These are phyloP conservation scores for Psephotus haematonotus DNA, from an alignment of 2,113 vertebrate genomes.

Conservation along the genomic window DNA sequence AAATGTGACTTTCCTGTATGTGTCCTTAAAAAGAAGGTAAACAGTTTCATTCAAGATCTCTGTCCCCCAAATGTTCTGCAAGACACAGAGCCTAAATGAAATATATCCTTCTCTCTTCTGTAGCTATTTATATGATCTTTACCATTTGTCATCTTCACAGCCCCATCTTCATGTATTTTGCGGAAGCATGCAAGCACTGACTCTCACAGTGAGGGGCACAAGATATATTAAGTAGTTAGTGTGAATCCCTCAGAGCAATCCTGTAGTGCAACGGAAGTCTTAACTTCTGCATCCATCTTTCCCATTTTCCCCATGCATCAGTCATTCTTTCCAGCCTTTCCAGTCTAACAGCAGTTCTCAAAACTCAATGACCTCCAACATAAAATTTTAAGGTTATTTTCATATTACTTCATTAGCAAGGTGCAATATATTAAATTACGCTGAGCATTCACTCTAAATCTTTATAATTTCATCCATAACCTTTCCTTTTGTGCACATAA, in stretches of 20 bases:
- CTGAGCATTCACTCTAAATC: not conserved
- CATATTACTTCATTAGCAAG: not conserved
- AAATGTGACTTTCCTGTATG: not conserved
- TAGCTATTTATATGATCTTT: not conserved
- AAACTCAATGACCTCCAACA: not conserved
- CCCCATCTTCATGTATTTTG: not conserved
- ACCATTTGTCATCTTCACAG: not conserved
- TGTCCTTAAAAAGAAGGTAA: not conserved
- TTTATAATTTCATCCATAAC: not conserved
- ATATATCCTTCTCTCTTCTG: not conserved
- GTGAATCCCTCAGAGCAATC: not conserved
- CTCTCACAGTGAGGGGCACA: not conserved
- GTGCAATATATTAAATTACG: not conserved
- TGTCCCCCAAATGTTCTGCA: not conserved
- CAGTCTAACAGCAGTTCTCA: not conserved
- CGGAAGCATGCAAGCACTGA: not conserved
- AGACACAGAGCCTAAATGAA: not conserved
- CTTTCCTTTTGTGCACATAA: not conserved
- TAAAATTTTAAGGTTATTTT: not conserved
- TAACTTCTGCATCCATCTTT: not conserved
- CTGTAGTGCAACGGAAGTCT: not conserved
- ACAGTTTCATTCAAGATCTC: not conserved
- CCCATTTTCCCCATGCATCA: not conserved
- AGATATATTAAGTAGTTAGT: not conserved
- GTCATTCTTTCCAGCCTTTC: not conserved